Evolutionary conservation across 2,113 vertebrate species (phyloP).

Genomic region (Pardalotus punctatus): DNA sequence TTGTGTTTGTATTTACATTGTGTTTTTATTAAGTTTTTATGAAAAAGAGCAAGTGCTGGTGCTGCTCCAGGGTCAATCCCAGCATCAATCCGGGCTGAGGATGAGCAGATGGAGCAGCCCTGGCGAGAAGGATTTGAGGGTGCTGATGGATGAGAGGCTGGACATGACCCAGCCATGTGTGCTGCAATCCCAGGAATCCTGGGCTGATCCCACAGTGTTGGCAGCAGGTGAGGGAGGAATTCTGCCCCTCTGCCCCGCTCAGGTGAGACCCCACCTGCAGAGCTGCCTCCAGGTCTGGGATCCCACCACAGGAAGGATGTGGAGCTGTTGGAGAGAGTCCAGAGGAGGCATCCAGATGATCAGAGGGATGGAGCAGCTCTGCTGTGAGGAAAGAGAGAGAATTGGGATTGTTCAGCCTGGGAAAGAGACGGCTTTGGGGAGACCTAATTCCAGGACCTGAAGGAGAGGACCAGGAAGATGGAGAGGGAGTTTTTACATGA

Average conservation of each 20-base stretch:
- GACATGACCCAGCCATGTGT: neutral
- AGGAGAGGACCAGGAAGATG: accelerated
- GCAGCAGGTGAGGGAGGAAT: neutral
- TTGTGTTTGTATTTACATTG: neutral
- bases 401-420: neutral
- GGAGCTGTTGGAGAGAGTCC: accelerated
- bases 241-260: neutral
- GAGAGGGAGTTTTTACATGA: neutral
- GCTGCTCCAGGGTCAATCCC: neutral
- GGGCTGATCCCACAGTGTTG: neutral
- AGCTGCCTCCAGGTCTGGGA: accelerated
- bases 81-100: neutral
- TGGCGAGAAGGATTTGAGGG: neutral
- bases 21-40: neutral
- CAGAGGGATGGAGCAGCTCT: neutral
- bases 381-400: accelerated
- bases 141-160: neutral
- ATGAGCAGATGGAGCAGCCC: neutral
- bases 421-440: neutral
- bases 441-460: neutral
- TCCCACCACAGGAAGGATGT: neutral
- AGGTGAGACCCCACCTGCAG: neutral
- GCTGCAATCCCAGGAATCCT: neutral
- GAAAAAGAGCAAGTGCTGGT: neutral
- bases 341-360: accelerated